phyloP scores from a whole-genome alignment of 2,797 vertebrate species.

The Ciconia nigra region DNA sequence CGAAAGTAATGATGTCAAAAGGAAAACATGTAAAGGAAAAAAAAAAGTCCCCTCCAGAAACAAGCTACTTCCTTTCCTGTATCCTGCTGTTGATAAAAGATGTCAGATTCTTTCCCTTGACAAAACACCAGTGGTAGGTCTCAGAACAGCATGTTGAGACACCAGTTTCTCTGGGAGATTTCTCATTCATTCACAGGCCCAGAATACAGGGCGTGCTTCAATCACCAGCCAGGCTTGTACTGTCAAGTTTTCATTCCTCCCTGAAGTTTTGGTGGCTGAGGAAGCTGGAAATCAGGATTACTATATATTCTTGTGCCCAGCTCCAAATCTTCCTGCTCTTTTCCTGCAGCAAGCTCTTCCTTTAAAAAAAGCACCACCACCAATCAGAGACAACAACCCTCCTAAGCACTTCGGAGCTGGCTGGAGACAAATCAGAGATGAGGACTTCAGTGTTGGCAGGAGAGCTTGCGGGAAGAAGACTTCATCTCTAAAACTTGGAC shows the following conservation, averaged over 20 bases:
- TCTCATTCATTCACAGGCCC: background rate
- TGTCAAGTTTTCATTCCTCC: background rate
- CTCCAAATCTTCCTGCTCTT: background rate
- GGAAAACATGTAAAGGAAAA: background rate
- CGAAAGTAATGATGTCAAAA: background rate
- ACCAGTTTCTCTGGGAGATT: background rate
- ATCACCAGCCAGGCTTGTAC: background rate
- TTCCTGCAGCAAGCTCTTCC: background rate
- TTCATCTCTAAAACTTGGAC: background rate
- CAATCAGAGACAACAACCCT: background rate
- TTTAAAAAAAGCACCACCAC: background rate
- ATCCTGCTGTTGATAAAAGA: background rate
- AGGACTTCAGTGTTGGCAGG: background rate
- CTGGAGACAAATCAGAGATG: background rate
- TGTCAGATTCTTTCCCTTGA: background rate
- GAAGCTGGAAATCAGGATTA: background rate
- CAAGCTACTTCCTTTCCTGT: background rate
- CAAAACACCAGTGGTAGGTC: background rate
- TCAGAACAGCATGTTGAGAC: background rate
- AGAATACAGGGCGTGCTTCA: background rate
- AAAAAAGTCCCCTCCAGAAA: background rate
- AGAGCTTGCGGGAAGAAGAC: rapidly evolving
- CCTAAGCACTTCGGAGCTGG: background rate
- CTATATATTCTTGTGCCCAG: background rate
- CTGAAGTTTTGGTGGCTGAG: background rate